A percentile compares a stretch with the other conserved stretches of the same genome.
Conservation (phyloP, 35 echinoderm and acorn worm genomes). For the Antedon bifida region DNA sequence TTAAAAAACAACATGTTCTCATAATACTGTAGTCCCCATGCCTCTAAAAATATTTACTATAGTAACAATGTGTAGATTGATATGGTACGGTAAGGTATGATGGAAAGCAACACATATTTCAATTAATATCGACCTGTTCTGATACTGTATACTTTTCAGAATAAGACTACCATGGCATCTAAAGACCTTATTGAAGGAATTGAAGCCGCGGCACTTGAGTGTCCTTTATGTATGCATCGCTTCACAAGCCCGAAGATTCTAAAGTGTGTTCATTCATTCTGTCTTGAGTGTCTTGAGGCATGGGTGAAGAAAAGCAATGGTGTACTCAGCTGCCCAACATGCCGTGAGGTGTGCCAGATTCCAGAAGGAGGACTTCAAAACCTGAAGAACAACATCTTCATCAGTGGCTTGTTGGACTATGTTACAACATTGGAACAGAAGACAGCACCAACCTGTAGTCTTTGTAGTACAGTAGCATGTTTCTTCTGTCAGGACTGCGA, state of each 20-base stretch:
- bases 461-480: not conserved
- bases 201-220: not conserved
- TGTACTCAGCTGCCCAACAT: not conserved
- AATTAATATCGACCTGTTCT: too few relatives aligned
- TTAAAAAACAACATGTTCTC: too few relatives aligned
- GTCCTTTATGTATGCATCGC: not conserved
- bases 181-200: not conserved
- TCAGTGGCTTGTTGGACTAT: not conserved
- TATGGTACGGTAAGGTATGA: too few relatives aligned
- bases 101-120: too few relatives aligned
- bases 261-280: not conserved
- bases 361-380: not conserved
- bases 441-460: not conserved
- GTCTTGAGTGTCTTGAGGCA: not conserved
- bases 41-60: too few relatives aligned
- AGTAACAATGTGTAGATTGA: too few relatives aligned
- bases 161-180: too few relatives aligned
- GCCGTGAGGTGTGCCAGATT: not conserved
- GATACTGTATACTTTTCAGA: too few relatives aligned
- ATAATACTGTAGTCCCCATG: too few relatives aligned
- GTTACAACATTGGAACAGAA: not conserved
- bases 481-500: not conserved
- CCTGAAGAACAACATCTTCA: not conserved
- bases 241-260: not conserved
- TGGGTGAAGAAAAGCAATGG: not conserved